Percentiles rank a stretch among this genome's conserved stretches.
These are phyloP conservation scores for Dolomedes plantarius DNA, from an alignment of 2,888 invertebrate species.

Conservation along the genomic window DNA sequence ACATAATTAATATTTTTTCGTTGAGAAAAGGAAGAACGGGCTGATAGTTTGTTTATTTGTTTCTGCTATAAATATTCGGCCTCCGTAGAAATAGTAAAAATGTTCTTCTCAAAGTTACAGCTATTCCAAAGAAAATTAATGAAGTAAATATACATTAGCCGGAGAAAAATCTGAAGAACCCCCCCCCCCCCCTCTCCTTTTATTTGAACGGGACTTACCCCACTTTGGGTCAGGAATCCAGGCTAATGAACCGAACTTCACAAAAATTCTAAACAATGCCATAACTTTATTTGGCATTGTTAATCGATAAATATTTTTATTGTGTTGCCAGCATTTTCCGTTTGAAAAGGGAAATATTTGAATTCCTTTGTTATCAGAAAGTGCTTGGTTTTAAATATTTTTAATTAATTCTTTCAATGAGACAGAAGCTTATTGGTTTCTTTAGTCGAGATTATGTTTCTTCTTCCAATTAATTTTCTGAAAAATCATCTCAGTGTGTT, in stretches of 20 bases:
- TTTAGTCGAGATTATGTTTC: neutral
- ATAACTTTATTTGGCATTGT: conserved; percentile 6
- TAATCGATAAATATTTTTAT: conserved; percentile 16
- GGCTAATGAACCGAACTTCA: neutral
- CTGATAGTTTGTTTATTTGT: neutral
- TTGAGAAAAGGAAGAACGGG: neutral
- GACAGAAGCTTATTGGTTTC: neutral
- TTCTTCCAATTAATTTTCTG: conserved; percentile 2
- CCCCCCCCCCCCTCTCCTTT: no score
- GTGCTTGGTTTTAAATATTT: neutral
- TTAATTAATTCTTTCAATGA: conserved; percentile 11
- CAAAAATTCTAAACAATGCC: conserved; percentile 14
- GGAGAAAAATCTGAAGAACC: neutral
- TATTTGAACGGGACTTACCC: neutral
- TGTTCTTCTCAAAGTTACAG: neutral
- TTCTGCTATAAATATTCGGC: neutral
- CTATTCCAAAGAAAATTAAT: conserved; percentile 1
- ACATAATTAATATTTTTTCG: neutral
- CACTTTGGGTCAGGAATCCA: neutral
- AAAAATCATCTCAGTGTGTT: neutral
- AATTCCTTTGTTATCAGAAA: conserved; percentile 12
- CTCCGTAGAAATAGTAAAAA: neutral
- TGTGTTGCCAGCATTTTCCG: neutral
- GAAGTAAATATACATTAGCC: neutral
- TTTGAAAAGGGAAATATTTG: conserved; percentile 1